Conservation (phyloP, 2,113 vertebrate genomes). For the Garra rufa region DNA sequence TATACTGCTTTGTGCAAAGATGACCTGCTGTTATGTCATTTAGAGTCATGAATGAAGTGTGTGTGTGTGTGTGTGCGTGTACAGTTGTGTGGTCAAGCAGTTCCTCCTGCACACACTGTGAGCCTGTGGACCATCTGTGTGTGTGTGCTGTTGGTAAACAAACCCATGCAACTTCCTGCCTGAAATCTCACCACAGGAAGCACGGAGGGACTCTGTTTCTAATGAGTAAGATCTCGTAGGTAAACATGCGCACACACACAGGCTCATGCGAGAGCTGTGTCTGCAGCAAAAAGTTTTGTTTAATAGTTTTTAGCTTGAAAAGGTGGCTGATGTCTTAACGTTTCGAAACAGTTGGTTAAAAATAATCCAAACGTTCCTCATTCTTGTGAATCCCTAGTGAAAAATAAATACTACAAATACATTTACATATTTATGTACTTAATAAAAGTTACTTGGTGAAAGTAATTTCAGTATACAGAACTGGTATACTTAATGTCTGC, state of each 20-base stretch:
- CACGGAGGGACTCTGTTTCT: constrained; percentile 15
- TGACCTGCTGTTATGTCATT: background rate
- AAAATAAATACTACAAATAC: no score
- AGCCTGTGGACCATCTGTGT: constrained; percentile 37
- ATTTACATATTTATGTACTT: no score
- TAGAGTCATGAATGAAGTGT: background rate
- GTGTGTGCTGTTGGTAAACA: constrained; percentile 43
- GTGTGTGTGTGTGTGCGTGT: background rate
- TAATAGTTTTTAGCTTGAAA: background rate
- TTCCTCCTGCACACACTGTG: background rate
- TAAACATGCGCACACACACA: background rate
- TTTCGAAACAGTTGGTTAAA: background rate
- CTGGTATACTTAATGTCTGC: no score
- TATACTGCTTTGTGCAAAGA: background rate
- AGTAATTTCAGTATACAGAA: no score
- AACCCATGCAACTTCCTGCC: constrained; percentile 42
- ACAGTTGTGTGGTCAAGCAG: constrained; percentile 24
- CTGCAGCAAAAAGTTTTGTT: background rate
- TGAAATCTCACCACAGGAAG: constrained; percentile 38
- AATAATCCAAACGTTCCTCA: background rate
- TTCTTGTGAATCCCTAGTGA: background rate
- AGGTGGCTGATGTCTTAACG: background rate
- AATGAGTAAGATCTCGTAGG: constrained; percentile 27
- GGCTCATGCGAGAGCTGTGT: background rate
- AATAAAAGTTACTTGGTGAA: no score